Evolutionary conservation across 2,113 vertebrate genomes (phyloP).

Genomic region (Malurus cyaneus): DNA sequence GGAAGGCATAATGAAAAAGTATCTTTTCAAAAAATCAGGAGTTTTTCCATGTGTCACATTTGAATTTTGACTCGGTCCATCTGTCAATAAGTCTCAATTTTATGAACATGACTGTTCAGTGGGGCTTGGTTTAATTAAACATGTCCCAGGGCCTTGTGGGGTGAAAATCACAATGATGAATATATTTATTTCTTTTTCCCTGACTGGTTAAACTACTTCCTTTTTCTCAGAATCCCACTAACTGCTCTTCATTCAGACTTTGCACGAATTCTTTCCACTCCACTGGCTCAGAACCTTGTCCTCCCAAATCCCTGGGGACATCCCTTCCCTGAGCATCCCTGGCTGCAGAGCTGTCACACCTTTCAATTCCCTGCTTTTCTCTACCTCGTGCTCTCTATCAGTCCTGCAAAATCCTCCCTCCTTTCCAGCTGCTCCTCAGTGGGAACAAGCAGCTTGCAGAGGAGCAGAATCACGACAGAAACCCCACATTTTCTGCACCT

Average conservation of each 20-base stretch:
- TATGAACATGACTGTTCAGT: fast-evolving
- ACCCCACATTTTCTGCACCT: neutral
- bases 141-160: neutral
- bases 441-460: neutral
- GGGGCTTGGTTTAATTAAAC: neutral
- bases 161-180: neutral
- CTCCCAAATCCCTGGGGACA: neutral
- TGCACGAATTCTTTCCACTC: neutral
- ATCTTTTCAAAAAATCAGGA: neutral
- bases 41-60: neutral
- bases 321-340: fast-evolving
- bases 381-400: neutral
- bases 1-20: neutral
- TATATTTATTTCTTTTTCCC: neutral
- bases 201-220: neutral
- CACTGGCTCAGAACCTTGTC: neutral
- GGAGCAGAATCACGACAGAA: neutral
- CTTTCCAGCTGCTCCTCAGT: neutral
- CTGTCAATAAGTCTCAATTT: neutral
- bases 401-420: neutral
- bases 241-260: neutral
- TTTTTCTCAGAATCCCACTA: neutral
- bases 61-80: neutral
- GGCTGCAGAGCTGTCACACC: neutral
- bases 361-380: neutral